Evolutionary conservation across 2,113 vertebrate genomes (phyloP), one percentile per base, ranked within the genome.

Genomic region (Hippocampus guttulatus): DNA sequence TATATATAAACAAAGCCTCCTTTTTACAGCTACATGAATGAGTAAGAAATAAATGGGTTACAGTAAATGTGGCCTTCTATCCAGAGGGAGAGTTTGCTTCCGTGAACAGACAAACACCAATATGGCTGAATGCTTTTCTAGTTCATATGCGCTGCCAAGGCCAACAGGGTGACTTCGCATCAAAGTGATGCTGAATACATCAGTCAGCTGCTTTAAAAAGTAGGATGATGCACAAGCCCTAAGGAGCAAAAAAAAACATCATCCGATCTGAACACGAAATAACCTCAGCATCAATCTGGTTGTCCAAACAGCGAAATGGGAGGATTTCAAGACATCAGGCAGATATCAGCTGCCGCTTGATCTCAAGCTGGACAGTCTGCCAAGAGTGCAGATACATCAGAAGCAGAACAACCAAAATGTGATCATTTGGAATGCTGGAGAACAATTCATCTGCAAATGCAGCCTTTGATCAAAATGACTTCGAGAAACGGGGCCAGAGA

Each of bases 71-170:
- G 67, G 65, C 40, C 67, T 79, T 69, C 52, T 84, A 80, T 84
- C 85, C 83, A 77, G 81, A 86, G 87, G 86, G 84, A 87, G 75
- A 81, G 69, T 75, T 66, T 72, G 78, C 72, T 79, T 80, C 82
- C 74, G 79, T 12, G 85, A 61, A 76, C 75, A 88, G 72, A 64
- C 80, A 85, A 88, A 82, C 75, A 67, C 79, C 58, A 89, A 79
- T 73, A 81, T 65, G 83, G 84, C 73, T 88, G 23, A 87, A 72
- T 86, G 74, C 75, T 76, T 79, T 80, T 81, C 84, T 88, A 87
- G 68, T 76, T 84, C 82, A 90, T 63, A 11, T 21, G 70, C 77
- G 75, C 79, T 74, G 76, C 2, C 16, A 64, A 61, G 25, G 30
- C 75, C 75, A 83, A 65, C 21, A 40, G 63, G 27, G 61, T 77